Percentiles rank a stretch among this genome's conserved stretches.
Conservation (phyloP, 2,113 vertebrate genomes). For the Neodontobutis hainanensis region DNA sequence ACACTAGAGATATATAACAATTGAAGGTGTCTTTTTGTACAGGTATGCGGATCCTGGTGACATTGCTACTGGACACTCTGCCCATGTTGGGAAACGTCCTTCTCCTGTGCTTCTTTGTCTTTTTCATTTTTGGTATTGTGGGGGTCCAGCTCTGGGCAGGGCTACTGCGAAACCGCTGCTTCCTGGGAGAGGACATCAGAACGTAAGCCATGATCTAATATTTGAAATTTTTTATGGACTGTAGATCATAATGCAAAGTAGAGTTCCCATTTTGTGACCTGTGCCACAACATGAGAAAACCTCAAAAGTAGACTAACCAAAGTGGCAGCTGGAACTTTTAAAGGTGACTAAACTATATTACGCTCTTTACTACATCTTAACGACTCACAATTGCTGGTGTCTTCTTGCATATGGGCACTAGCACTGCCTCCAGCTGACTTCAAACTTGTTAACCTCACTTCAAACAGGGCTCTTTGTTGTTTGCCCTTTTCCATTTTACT, state of each 20-base stretch:
- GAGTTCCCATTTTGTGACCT: too few species aligned
- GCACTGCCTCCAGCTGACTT: slow-evolving; percentile 4
- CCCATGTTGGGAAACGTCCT: slow-evolving; percentile 92
- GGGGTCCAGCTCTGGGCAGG: slow-evolving; percentile 85
- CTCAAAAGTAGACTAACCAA: too few species aligned
- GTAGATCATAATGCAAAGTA: too few species aligned
- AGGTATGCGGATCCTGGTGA: slow-evolving; percentile 95
- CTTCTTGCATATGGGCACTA: slow-evolving; percentile 1
- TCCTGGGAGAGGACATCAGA: slow-evolving; percentile 54
- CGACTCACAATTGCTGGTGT: neutral
- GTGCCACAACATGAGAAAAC: too few species aligned
- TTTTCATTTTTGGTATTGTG: slow-evolving; percentile 85
- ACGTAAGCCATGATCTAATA: slow-evolving; percentile 44
- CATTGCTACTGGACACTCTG: slow-evolving; percentile 91
- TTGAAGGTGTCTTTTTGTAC: slow-evolving; percentile 20
- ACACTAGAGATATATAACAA: neutral
- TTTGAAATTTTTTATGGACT: neutral
- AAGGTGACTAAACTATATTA: neutral
- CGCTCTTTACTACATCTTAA: neutral
- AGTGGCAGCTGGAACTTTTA: too few species aligned
- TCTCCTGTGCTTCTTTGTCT: slow-evolving; percentile 93
- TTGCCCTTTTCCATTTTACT: neutral
- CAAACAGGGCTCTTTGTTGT: slow-evolving; percentile 3
- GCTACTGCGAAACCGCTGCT: slow-evolving; percentile 76
- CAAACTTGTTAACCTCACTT: slow-evolving; percentile 6